A percentile compares a stretch with the other conserved stretches of the same genome.
These are phyloP conservation scores for Brachylomia viminalis DNA, from an alignment of 2,888 invertebrate genomes.

Conservation along the genomic window DNA sequence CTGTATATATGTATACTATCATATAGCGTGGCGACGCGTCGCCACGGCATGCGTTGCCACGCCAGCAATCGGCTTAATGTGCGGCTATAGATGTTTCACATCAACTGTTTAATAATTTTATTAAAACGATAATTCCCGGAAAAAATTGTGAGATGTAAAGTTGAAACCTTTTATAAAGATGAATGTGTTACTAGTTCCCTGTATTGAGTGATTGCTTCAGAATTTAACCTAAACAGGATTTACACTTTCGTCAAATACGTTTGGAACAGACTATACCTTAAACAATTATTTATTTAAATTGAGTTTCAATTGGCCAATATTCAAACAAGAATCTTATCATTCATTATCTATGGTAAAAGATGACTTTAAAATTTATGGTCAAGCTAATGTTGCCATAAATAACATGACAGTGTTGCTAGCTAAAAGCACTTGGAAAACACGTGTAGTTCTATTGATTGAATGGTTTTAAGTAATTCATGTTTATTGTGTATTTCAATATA, in stretches of 20 bases:
- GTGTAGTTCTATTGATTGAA: constrained; percentile 70
- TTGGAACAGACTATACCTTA: neutral
- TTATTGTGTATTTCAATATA: constrained; percentile 60
- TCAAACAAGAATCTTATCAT: constrained; percentile 13
- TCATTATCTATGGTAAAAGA: constrained; percentile 19
- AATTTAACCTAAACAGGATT: neutral
- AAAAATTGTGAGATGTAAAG: neutral
- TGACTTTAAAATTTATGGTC: constrained; percentile 58
- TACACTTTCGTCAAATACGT: too few relatives aligned
- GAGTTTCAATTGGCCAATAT: constrained; percentile 1
- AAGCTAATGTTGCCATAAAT: constrained; percentile 61
- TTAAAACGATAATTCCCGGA: neutral
- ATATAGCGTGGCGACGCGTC: too few relatives aligned
- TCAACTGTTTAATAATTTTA: neutral
- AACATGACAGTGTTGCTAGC: constrained; percentile 65
- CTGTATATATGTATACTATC: too few relatives aligned
- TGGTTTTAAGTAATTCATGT: constrained; percentile 70
- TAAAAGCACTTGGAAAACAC: constrained; percentile 75
- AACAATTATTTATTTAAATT: neutral
- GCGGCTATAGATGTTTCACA: too few relatives aligned
- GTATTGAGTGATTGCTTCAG: neutral
- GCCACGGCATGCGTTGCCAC: too few relatives aligned
- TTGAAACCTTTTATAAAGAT: neutral
- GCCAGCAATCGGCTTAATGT: too few relatives aligned
- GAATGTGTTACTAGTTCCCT: neutral